Percentiles rank a stretch among this genome's conserved stretches.
phyloP scores from a whole-genome alignment of 2,113 vertebrate species.

The Chinchilla lanigera region DNA sequence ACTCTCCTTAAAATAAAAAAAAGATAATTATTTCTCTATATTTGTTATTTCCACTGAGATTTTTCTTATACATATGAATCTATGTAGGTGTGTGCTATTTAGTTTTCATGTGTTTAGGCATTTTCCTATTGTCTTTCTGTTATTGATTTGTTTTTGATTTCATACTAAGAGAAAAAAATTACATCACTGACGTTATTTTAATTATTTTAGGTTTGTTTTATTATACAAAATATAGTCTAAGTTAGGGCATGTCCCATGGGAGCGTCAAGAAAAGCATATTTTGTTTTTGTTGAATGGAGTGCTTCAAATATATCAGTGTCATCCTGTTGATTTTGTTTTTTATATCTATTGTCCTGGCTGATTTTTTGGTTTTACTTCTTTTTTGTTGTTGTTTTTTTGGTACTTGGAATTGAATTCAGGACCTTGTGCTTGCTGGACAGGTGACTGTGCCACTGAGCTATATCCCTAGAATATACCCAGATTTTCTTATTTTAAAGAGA shows the following conservation, averaged over 20 bases:
- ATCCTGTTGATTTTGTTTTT: not conserved
- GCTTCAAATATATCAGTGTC: not conserved
- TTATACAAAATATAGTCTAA: not conserved
- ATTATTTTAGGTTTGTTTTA: not conserved
- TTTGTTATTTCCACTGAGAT: not conserved
- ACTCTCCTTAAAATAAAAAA: too few relatives aligned
- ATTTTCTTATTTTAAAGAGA: too few relatives aligned
- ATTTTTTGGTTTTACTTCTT: too few relatives aligned
- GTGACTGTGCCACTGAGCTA: too few relatives aligned
- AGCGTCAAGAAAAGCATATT: not conserved
- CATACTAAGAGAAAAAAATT: not conserved
- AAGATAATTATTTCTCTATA: too few relatives aligned
- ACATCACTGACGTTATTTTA: not conserved
- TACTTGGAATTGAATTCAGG: too few relatives aligned
- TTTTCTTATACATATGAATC: not conserved
- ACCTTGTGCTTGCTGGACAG: too few relatives aligned
- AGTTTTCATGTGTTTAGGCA: not conserved
- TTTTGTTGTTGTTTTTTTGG: too few relatives aligned
- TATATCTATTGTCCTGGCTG: not conserved
- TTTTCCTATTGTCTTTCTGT: not conserved
- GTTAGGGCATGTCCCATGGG: not conserved
- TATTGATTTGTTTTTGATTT: not conserved
- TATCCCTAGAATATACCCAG: too few relatives aligned
- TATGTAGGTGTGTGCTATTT: not conserved
- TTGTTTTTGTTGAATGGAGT: not conserved